Evolutionary conservation across 2,888 invertebrate species (phyloP).

Genomic region (Drosophila barbarae): DNA sequence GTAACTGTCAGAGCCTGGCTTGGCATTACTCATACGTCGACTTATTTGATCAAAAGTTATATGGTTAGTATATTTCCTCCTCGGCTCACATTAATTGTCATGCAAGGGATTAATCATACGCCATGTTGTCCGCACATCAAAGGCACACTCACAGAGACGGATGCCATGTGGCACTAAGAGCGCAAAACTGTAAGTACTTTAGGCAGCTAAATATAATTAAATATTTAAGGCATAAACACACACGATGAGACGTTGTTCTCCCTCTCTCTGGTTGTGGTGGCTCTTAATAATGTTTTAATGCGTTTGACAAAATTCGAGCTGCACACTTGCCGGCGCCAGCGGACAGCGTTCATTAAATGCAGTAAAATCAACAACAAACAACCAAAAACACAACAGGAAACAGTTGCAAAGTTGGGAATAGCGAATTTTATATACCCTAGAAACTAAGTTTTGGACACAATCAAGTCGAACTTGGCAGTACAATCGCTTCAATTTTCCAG

Average conservation of each 20-base stretch:
- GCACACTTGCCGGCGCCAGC: slow-evolving; percentile 66
- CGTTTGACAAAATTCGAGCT: slow-evolving; percentile 65
- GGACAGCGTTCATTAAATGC: slow-evolving; percentile 70
- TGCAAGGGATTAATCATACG: slow-evolving; percentile 47
- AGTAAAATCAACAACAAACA: slow-evolving; percentile 32
- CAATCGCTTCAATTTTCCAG: no score
- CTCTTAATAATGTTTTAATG: slow-evolving; percentile 69
- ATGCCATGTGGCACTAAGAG: slow-evolving; percentile 56
- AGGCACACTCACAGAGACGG: neutral
- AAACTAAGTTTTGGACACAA: no score
- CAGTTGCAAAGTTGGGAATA: accelerated
- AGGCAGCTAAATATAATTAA: slow-evolving; percentile 74
- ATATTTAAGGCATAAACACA: slow-evolving; percentile 62
- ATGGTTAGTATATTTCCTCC: neutral
- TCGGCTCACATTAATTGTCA: slow-evolving; percentile 8
- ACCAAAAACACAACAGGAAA: slow-evolving; percentile 16
- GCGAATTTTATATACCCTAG: neutral
- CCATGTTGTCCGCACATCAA: slow-evolving; percentile 47
- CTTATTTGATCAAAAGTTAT: neutral
- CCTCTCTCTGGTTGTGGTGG: slow-evolving; percentile 27
- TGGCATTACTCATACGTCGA: slow-evolving; percentile 47
- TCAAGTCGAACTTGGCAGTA: no score
- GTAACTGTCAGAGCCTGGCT: slow-evolving; percentile 20
- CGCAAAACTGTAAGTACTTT: slow-evolving; percentile 74
- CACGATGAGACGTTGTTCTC: slow-evolving; percentile 12